Percentiles rank a stretch among this genome's conserved stretches.
These are phyloP conservation scores for Dione vanillae DNA, from an alignment of 2,888 invertebrate genomes.

Conservation along the genomic window DNA sequence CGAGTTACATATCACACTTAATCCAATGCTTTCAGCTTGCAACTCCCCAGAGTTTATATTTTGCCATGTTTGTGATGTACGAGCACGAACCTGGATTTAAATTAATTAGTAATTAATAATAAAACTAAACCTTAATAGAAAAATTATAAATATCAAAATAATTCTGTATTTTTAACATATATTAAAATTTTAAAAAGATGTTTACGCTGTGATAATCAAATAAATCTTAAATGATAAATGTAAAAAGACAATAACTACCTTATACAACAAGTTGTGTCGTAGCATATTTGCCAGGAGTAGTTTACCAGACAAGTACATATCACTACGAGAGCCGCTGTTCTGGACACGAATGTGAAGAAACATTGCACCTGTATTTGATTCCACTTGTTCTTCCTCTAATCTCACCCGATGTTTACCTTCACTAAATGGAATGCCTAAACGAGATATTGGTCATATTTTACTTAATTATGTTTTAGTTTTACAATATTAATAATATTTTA, in stretches of 20 bases:
- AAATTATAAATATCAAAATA: too few species aligned
- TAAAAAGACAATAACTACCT: constrained; percentile 54
- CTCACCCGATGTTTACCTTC: constrained; percentile 57
- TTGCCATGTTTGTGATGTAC: constrained; percentile 55
- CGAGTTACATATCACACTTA: constrained; percentile 61
- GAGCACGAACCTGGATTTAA: constrained; percentile 59
- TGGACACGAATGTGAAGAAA: constrained; percentile 57
- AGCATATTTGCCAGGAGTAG: constrained; percentile 69
- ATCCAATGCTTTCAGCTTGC: constrained; percentile 58
- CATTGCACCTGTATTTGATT: constrained; percentile 45
- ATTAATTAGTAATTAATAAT: too few species aligned
- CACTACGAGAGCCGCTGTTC: constrained; percentile 55
- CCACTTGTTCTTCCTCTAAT: constrained; percentile 51
- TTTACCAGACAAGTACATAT: constrained; percentile 62
- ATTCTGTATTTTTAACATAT: too few species aligned
- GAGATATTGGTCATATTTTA: background rate
- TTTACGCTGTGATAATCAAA: too few species aligned
- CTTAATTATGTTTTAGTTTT: too few species aligned
- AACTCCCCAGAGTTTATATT: constrained; percentile 64
- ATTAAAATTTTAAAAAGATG: too few species aligned
- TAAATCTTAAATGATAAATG: background rate
- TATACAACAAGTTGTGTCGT: constrained; percentile 59
- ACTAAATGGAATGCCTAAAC: constrained; percentile 62
- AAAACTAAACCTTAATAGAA: too few species aligned
- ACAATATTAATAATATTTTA: too few species aligned